Evolutionary conservation across 2,888 invertebrate species (phyloP).

Genomic region (Drosophila cracens): DNA sequence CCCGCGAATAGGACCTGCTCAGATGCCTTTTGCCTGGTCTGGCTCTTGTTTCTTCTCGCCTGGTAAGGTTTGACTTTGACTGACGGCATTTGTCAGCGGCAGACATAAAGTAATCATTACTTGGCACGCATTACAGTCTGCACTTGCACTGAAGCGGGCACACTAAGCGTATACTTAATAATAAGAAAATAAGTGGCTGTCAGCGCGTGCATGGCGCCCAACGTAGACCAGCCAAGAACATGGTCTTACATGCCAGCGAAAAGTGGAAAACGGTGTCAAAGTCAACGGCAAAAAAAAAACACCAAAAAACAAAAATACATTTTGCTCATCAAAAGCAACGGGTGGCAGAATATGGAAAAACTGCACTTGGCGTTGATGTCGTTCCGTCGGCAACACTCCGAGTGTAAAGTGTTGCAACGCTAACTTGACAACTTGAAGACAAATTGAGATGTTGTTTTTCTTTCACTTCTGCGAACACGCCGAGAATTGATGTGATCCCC

Average conservation of each 20-base stretch:
- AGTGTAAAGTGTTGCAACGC: constrained; percentile 60
- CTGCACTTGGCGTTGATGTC: constrained; percentile 39
- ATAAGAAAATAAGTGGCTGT: constrained; percentile 78
- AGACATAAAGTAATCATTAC: constrained; percentile 80
- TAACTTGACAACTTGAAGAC: constrained; percentile 75
- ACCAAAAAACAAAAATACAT: constrained; percentile 15
- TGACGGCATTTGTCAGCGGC: constrained; percentile 78
- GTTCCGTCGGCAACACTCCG: constrained; percentile 41
- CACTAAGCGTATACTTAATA: constrained; percentile 78
- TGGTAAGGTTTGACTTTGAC: constrained; percentile 68
- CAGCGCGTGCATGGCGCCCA: constrained; percentile 50
- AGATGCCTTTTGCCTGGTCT: constrained; percentile 30
- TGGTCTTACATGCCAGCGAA: constrained; percentile 57
- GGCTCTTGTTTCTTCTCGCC: constrained; percentile 21
- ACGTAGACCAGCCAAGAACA: constrained; percentile 6
- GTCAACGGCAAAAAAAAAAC: constrained; percentile 48
- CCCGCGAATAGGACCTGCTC: constrained; percentile 4
- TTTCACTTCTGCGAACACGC: constrained; percentile 12
- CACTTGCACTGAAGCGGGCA: constrained; percentile 45
- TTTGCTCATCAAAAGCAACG: constrained; percentile 24
- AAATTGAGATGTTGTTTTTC: constrained; percentile 70
- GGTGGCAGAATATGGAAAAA: background rate
- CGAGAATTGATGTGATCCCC: constrained; percentile 31
- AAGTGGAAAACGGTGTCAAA: constrained; percentile 79
- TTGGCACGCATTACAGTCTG: constrained; percentile 55